A percentile compares a stretch with the other conserved stretches of the same genome.
Conservation (phyloP, 2,888 invertebrate species). For the Pandemis heparana region DNA sequence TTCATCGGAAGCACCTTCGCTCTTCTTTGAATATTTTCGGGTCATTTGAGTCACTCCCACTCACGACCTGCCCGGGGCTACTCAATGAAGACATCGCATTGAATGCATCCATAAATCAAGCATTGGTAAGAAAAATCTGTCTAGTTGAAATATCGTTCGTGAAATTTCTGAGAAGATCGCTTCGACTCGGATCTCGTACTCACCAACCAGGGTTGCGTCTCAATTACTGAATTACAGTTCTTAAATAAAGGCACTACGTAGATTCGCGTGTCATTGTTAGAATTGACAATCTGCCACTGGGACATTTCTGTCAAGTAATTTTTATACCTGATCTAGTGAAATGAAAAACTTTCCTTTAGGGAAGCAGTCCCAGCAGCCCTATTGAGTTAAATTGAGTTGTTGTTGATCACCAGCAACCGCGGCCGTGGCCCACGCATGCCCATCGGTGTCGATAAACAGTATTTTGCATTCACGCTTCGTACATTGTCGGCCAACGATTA, state of each 20-base stretch:
- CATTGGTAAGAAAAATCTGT: slow-evolving; percentile 58
- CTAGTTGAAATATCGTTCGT: slow-evolving; percentile 69
- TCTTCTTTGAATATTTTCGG: slow-evolving; percentile 71
- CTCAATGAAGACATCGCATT: slow-evolving; percentile 78
- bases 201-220: slow-evolving; percentile 42
- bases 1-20: slow-evolving; percentile 64
- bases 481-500: slow-evolving; percentile 55
- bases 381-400: slow-evolving; percentile 68
- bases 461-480: slow-evolving; percentile 31
- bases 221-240: slow-evolving; percentile 43
- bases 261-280: slow-evolving; percentile 37
- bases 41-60: slow-evolving; percentile 74
- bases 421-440: slow-evolving; percentile 60
- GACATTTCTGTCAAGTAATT: neutral
- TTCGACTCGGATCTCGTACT: slow-evolving; percentile 24
- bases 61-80: slow-evolving; percentile 79
- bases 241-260: slow-evolving; percentile 38
- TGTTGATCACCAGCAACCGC: slow-evolving; percentile 56
- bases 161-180: slow-evolving; percentile 47
- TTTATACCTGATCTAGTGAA: too few relatives aligned
- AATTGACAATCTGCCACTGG: slow-evolving; percentile 26
- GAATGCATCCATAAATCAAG: slow-evolving; percentile 78
- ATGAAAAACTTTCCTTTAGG: neutral
- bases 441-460: slow-evolving; percentile 31
- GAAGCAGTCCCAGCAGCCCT: slow-evolving; percentile 57